Evolutionary conservation across 2,888 invertebrate genomes (phyloP).

Genomic region (Rhyacophila evoluta): DNA sequence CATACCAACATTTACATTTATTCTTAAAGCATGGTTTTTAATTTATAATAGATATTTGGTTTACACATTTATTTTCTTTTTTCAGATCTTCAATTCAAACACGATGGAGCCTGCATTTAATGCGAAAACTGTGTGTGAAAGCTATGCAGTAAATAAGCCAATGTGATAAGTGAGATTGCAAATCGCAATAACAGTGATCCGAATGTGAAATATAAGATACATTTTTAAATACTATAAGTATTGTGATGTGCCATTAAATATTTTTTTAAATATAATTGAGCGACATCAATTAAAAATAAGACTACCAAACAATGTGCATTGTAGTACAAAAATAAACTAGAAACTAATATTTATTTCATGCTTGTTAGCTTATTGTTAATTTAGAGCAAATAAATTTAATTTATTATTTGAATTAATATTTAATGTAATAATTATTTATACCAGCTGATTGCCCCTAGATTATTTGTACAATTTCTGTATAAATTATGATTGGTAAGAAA

Average conservation of each 20-base stretch:
- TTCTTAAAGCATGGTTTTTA: too few species aligned
- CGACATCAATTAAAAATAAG: conserved; percentile 9
- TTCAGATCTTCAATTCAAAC: conserved; percentile 51
- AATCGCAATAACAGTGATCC: background rate
- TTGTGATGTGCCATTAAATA: conserved; percentile 19
- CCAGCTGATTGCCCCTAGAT: too few species aligned
- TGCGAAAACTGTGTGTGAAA: background rate
- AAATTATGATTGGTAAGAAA: too few species aligned
- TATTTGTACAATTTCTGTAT: too few species aligned
- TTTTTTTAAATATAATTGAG: conserved; percentile 7
- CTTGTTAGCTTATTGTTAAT: background rate
- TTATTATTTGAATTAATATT: too few species aligned
- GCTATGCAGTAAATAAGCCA: background rate
- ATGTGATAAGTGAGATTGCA: conserved; percentile 24
- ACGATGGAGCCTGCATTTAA: conserved; percentile 53
- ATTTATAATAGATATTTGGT: too few species aligned
- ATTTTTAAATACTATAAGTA: background rate
- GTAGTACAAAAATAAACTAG: conserved; percentile 5
- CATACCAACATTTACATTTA: too few species aligned
- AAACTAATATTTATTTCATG: background rate
- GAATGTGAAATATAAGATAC: background rate
- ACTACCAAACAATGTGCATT: conserved; percentile 7
- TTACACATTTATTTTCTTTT: conserved; percentile 26
- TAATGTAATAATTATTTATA: too few species aligned
- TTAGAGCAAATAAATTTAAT: background rate